Evolutionary conservation across 2,888 invertebrate genomes (phyloP), one percentile per base, ranked within the genome.

Genomic region (Ormyrus rosae): DNA sequence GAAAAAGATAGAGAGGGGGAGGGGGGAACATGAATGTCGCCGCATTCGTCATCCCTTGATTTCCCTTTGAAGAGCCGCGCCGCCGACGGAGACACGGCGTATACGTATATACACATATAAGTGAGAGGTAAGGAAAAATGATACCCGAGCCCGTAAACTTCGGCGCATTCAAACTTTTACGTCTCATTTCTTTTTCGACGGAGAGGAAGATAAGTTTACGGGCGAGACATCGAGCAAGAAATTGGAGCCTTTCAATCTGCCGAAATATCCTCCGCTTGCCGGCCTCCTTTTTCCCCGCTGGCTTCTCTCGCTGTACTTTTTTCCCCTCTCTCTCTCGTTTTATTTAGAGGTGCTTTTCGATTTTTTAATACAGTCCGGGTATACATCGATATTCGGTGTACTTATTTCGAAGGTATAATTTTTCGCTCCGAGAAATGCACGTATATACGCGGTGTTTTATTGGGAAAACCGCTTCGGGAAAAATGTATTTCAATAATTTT

Each of bases 191-290:
- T 70, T 81, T 77, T 79, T 72, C n/a, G 13, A 56, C 7, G 50
- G 46, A 53, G 64, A 69, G 50, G n/a, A 75, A 80, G 9, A n/a
- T 53, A 74, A 78, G 46, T 79, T 81, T 81, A 83, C 80, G 81
- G 73, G 81, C 68, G 67, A 48, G 61, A 80, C 58, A 77, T 72
- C 72, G 64, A 77, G 79, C 81, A 80, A 80, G 81, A 80, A 81
- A 81, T 81, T 81, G 81, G 69, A 78, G 77, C 78, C 75, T 78
- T 78, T 83, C 81, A 68, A 83, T 81, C 81, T 83, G 81, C 81
- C 78, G 77, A 58, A 82, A 78, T 75, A 75, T 80, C 75, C 70
- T 51, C 58, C 5, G 80, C 60, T 53, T 65, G 50, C 19, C 70
- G 53, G 19, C 51, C 48, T n/a, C 65, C 65, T 48, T 58, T 48